phyloP scores from a whole-genome alignment of 1,140 invertebrate species.

The Druon quercuslanigerum region DNA sequence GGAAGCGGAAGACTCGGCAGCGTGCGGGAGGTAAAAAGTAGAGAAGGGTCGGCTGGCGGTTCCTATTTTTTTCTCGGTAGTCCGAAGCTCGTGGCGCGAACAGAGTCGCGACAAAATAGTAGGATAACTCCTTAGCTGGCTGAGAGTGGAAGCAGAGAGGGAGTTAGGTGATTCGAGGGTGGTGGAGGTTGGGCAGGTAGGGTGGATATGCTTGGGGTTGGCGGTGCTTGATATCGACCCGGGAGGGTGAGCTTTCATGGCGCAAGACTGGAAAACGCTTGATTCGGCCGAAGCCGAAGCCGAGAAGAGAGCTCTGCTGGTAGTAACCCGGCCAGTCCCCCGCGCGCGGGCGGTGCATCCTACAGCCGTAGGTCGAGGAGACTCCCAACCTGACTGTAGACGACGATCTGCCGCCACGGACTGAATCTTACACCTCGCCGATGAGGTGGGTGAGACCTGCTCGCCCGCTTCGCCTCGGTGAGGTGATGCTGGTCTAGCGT shows the following conservation, averaged over 20 bases:
- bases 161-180: constrained; percentile 46
- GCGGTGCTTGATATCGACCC: constrained; percentile 72
- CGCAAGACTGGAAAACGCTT: constrained; percentile 60
- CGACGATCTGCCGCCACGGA: constrained; percentile 38
- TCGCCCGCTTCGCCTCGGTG: constrained; percentile 44
- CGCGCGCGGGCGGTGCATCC: constrained; percentile 70
- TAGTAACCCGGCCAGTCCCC: constrained; percentile 73
- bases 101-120: constrained; percentile 29
- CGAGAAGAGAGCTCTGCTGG: constrained; percentile 49
- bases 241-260: constrained; percentile 61
- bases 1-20: not conserved
- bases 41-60: not conserved
- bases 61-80: constrained; percentile 35
- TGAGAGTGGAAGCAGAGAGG: constrained; percentile 39
- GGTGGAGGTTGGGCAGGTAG: constrained; percentile 46
- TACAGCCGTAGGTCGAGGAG: constrained; percentile 45
- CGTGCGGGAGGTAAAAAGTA: not conserved
- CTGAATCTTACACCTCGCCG: constrained; percentile 42
- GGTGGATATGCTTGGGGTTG: constrained; percentile 52
- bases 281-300: constrained; percentile 48
- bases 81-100: constrained; percentile 39
- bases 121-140: constrained; percentile 33
- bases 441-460: constrained; percentile 44
- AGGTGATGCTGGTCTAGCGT: constrained; percentile 33
- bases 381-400: constrained; percentile 42